Conservation (phyloP, 2,888 invertebrate genomes). For the Acanthosepion lycidas region DNA sequence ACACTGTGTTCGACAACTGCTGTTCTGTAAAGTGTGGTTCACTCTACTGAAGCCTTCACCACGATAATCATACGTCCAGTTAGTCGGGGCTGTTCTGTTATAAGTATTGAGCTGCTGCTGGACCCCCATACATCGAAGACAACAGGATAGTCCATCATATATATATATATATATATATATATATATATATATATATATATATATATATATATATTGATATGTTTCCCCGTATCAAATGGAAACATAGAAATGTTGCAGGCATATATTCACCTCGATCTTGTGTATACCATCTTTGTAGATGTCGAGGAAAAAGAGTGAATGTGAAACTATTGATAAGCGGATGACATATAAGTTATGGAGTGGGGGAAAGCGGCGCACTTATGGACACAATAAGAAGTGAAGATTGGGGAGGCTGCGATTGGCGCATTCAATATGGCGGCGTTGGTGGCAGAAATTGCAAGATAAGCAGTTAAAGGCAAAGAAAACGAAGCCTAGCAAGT, state of each 20-base stretch:
- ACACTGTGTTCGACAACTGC: too few species aligned
- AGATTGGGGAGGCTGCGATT: not conserved
- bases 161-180: not conserved
- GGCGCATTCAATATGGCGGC: not conserved
- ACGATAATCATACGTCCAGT: too few species aligned
- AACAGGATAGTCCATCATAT: too few species aligned
- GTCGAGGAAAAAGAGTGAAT: not conserved
- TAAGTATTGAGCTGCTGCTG: too few species aligned
- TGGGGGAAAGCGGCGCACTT: constrained; percentile 12
- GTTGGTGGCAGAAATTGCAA: not conserved
- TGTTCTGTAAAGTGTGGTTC: too few species aligned
- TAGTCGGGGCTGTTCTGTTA: too few species aligned
- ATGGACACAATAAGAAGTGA: not conserved
- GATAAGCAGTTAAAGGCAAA: not conserved
- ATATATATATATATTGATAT: not conserved
- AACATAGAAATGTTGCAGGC: not conserved
- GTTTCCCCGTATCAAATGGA: not conserved
- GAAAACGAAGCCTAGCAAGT: not conserved
- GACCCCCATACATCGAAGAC: too few species aligned
- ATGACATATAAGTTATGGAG: not conserved
- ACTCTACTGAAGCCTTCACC: too few species aligned
- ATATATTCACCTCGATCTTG: not conserved
- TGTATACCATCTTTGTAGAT: not conserved
- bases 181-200: not conserved
- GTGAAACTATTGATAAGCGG: not conserved